A percentile compares a stretch with the other conserved stretches of the same genome.
phyloP scores from a whole-genome alignment of 2,113 vertebrate species.

The Aldabrachelys gigantea region DNA sequence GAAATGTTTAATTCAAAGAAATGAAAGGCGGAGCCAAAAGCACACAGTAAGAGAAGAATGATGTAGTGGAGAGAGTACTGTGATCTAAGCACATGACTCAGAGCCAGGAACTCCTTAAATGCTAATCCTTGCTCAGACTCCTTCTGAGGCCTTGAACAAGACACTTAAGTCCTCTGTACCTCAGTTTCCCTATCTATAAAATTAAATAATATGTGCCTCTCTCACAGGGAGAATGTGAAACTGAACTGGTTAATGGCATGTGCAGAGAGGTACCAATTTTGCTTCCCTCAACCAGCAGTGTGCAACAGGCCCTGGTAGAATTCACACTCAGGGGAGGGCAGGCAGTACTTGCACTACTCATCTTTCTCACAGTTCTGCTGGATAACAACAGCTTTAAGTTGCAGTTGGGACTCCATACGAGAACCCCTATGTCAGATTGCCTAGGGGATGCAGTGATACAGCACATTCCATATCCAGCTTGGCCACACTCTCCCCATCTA shows the following conservation, averaged over 20 bases:
- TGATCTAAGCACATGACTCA: neutral
- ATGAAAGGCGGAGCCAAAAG: neutral
- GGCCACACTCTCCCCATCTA: neutral
- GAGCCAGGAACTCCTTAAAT: neutral
- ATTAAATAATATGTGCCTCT: neutral
- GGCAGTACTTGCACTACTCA: neutral
- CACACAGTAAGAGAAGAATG: neutral
- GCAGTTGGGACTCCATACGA: neutral
- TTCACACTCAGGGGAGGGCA: neutral
- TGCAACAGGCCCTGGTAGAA: neutral
- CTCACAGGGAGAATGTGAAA: neutral
- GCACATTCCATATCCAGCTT: neutral
- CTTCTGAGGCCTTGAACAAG: neutral
- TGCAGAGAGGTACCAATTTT: neutral
- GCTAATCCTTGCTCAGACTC: neutral
- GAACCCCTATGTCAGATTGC: neutral
- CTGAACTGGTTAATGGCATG: neutral
- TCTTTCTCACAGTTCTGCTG: neutral
- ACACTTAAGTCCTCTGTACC: neutral
- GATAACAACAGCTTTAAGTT: neutral
- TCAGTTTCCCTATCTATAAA: neutral
- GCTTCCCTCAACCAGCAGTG: neutral
- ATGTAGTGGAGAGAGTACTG: rapidly evolving
- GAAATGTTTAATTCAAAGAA: neutral
- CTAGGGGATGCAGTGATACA: neutral